Percentiles rank a stretch among this genome's conserved stretches.
These are phyloP conservation scores for Eulemur macaco DNA, from an alignment of 2,113 vertebrate genomes.

Conservation along the genomic window DNA sequence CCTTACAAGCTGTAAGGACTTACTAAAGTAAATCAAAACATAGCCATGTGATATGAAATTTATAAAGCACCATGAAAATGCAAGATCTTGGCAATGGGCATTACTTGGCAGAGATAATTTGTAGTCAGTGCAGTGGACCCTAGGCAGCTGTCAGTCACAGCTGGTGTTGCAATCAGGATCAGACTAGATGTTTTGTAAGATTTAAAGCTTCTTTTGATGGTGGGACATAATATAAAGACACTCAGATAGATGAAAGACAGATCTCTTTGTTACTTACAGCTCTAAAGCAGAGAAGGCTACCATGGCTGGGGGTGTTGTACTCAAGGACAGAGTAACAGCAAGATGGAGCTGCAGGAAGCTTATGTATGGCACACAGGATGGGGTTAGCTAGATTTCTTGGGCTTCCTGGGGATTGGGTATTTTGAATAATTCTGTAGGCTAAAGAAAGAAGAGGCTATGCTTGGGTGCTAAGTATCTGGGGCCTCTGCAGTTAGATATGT, in stretches of 20 bases:
- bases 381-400: not conserved
- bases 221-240: not conserved
- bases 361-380: not conserved
- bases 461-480: not conserved
- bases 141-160: slow-evolving; percentile 33
- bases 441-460: not conserved
- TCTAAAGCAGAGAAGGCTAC: not conserved
- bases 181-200: slow-evolving; percentile 33
- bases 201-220: not conserved
- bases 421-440: not conserved
- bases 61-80: not conserved
- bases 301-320: not conserved
- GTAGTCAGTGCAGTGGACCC: not conserved
- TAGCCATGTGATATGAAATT: not conserved
- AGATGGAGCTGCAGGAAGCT: not conserved
- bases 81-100: not conserved
- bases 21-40: slow-evolving; percentile 14
- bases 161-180: not conserved
- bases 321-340: not conserved
- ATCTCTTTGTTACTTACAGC: not conserved
- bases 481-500: not conserved
- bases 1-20: not conserved
- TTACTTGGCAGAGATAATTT: slow-evolving; percentile 29
- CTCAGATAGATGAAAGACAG: not conserved
- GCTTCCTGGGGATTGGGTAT: not conserved